phyloP scores from a whole-genome alignment of 2,888 invertebrate genomes.

The Thecophora atra region DNA sequence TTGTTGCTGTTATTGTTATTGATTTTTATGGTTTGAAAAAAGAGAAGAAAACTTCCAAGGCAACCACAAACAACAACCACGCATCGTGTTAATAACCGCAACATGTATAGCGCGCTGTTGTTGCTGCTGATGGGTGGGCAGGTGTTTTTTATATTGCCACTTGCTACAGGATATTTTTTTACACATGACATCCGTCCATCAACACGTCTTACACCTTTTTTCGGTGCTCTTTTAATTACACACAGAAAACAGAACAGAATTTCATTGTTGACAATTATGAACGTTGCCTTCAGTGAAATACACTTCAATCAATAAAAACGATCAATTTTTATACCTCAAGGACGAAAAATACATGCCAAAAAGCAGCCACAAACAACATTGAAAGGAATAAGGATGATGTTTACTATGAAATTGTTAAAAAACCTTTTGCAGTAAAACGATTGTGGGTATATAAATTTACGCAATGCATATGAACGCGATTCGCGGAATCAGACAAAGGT shows the following conservation, averaged over 20 bases:
- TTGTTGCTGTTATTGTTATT: too few species aligned
- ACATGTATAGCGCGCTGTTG: neutral
- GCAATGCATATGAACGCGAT: too few species aligned
- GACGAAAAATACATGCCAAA: neutral
- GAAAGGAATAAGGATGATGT: neutral
- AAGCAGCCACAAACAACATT: neutral
- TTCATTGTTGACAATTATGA: too few species aligned
- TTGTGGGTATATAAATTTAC: too few species aligned
- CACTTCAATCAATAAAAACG: neutral
- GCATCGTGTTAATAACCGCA: too few species aligned
- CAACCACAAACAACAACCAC: too few species aligned
- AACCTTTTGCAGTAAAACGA: neutral
- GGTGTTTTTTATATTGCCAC: neutral
- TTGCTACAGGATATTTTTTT: neutral
- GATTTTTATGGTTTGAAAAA: too few species aligned
- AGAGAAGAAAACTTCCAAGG: too few species aligned
- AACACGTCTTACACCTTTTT: neutral
- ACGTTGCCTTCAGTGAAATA: too few species aligned
- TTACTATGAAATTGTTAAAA: neutral
- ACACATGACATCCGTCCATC: slow-evolving; percentile 3
- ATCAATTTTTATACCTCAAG: neutral
- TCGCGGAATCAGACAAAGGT: neutral
- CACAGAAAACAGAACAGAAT: neutral
- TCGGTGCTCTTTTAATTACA: too few species aligned
- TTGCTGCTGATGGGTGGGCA: neutral